Base-by-base conservation (phyloP, 2,888 invertebrate species). In the Hedya salicella region DNA sequence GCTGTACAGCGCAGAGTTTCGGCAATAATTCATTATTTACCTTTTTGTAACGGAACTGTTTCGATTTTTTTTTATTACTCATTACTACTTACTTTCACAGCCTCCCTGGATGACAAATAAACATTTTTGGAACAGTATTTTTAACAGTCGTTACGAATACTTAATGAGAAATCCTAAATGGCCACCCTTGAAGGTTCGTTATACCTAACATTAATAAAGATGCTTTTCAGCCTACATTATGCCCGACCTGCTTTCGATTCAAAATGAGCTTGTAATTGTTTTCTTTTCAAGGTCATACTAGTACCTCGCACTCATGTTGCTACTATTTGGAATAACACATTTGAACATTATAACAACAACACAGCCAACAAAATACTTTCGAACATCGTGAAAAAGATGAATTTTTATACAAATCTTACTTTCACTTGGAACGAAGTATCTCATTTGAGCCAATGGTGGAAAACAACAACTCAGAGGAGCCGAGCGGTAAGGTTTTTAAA, bases 381-480 rank as follows among this genome's bases (percentile, higher is more conserved):
- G 0, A 90, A 89, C 69, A 67, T 88, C 1, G 82, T 91, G 1
- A 91, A 91, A 68, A 91, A 91, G 62, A 71, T 91, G n/a, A 85
- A 87, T 49, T 91, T 86, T 67, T 91, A 91, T 69, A 69, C 70
- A 8, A 86, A 87, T 60, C 73, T 90, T 14, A 90, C 89, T 3
- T 91, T 91, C 67, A 83, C 81, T 36, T 91, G 91, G 91, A 86
- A 91, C 68, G 91, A 91, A 71, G 81, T 91, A 11, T 89, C 91
- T 3, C 91, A 91, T 75, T 75, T 91, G 54, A 89, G 89, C 65
- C 71, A 78, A 9, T 91, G 91, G 91, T 91, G 91, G 91, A 83
- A 80, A 70, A 76, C 68, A 8, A 77, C 87, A 1, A 76, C 83
- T 0, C 79, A 79, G 17, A 89, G 81, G 73, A 87, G 75, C 70